Base-by-base conservation (phyloP, 2,888 invertebrate species). In the Pyrochroa serraticornis region DNA sequence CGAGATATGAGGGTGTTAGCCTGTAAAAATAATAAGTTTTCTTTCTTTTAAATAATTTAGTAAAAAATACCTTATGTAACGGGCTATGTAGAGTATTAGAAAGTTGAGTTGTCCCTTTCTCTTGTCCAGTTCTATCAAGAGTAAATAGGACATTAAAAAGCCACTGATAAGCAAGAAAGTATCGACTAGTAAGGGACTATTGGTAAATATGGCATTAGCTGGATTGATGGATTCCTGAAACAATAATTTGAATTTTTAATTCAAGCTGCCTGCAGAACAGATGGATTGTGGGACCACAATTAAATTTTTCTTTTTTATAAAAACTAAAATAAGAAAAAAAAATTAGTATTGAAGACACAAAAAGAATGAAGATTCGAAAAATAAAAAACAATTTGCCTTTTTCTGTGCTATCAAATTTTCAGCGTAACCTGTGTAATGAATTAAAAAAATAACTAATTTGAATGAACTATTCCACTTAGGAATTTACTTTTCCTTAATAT, bases 121-220 rank as follows among this genome's bases (percentile, higher is more conserved):
- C 72, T 87, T 87, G 65, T 89, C 87, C 61, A 90, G 74, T 74
- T 89, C 89, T 12, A 85, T 77, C 2, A 90, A 79, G 1, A 90
- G 77, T n/a, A 90, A 81, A 54, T 87, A 82, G 64, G 86, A 83
- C 76, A 90, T 85, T 14, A 90, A 81, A 72, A 90, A 89, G 5
- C 89, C 90, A 69, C 90, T 87, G 33, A 90, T 77, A 68, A 89
- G 80, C 54, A 90, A 77, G 73, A 90, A 90, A 0, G 87, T 86
- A 67, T 90, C 90, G n/a, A 90, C 90, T 7, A 90, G 79, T 5
- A 90, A 77, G 1, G 88, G 83, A 63, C 87, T 88, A 77, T 89
- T 90, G 41, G 86, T 70, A 73, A 89, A 83, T 51, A 88, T 82
- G 0, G 84, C 83, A 71, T 87, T 85, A 57, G 82, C 79, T 12